These are phyloP conservation scores for Machaerirhynchus nigripectus DNA, from an alignment of 2,113 vertebrate genomes.

Conservation along the genomic window DNA sequence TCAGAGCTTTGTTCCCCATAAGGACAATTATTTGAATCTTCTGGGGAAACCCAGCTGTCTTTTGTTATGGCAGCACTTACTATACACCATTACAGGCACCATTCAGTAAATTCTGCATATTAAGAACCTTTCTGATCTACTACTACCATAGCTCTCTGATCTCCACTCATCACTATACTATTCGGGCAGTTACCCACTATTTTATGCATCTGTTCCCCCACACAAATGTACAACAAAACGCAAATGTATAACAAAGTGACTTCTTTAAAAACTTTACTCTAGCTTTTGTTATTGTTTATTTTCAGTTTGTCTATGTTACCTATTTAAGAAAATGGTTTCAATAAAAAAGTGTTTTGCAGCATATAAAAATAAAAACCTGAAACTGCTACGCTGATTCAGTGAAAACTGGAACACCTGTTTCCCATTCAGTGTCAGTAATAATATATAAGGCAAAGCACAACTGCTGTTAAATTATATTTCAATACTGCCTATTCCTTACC, in stretches of 20 bases:
- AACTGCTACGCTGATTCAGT: background rate
- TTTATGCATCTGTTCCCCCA: background rate
- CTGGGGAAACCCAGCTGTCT: slow-evolving; percentile 6
- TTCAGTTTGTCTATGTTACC: background rate
- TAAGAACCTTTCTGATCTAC: background rate
- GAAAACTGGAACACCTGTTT: background rate
- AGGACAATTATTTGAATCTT: background rate
- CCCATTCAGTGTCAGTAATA: background rate
- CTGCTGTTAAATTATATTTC: background rate
- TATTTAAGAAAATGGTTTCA: background rate
- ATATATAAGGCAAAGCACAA: background rate
- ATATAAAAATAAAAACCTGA: background rate
- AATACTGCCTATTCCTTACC: background rate
- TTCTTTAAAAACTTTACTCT: background rate
- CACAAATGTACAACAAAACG: background rate
- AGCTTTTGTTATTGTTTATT: background rate
- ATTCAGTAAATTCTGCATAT: background rate
- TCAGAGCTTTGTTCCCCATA: background rate
- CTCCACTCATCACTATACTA: background rate
- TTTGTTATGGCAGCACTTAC: background rate
- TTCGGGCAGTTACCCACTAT: background rate
- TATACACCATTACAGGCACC: background rate
- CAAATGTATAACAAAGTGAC: background rate
- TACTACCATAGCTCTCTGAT: background rate
- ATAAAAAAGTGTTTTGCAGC: background rate